phyloP scores from a whole-genome alignment of 2,113 vertebrate genomes.

The Copsychus sechellarum region DNA sequence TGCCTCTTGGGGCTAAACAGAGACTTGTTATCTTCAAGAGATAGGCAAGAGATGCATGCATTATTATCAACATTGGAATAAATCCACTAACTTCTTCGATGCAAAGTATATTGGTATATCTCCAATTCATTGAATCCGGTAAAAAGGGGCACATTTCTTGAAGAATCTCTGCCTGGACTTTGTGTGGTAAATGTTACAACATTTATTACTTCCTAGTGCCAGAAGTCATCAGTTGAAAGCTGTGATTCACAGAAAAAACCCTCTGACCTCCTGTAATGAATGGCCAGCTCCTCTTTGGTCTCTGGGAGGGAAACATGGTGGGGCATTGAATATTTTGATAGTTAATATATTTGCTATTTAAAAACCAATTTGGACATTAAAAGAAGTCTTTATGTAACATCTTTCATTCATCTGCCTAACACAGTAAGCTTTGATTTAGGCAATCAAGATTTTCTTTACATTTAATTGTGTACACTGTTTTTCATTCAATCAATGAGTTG shows the following conservation, averaged over 20 bases:
- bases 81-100: background rate
- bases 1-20: background rate
- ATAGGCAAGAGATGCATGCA: background rate
- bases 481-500: conserved; percentile 53
- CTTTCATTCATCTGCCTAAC: conserved; percentile 60
- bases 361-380: conserved; percentile 69
- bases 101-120: background rate
- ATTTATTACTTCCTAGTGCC: background rate
- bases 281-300: background rate
- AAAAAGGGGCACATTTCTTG: background rate
- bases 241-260: background rate
- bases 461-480: conserved; percentile 69
- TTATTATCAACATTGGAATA: background rate
- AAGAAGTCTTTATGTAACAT: conserved; percentile 57
- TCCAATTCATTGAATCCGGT: background rate
- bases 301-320: background rate
- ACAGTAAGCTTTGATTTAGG: conserved; percentile 71
- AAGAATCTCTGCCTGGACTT: background rate
- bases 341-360: conserved; percentile 43
- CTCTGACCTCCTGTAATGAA: background rate
- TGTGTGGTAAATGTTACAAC: background rate
- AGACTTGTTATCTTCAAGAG: background rate
- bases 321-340: background rate
- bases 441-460: conserved; percentile 69
- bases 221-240: background rate